Conservation (phyloP, 2,888 invertebrate genomes). For the Sphaerophoria taeniata region DNA sequence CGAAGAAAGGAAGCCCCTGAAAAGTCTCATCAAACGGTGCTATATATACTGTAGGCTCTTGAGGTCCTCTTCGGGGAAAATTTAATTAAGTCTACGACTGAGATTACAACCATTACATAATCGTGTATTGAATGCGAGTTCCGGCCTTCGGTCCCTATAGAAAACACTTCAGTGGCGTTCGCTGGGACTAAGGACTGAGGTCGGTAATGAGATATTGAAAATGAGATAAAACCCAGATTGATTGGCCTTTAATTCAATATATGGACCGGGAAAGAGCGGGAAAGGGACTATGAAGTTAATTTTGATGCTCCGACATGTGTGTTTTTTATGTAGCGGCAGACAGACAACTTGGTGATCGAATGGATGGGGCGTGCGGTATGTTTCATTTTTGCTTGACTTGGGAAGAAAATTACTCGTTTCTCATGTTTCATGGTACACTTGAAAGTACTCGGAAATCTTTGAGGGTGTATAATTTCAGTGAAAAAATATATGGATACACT, state of each 20-base stretch:
- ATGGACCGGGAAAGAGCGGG: too few species aligned
- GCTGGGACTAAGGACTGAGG: neutral
- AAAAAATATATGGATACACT: neutral
- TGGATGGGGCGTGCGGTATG: neutral
- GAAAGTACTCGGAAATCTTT: conserved; percentile 23
- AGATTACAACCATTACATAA: conserved; percentile 61
- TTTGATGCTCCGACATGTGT: conserved; percentile 32
- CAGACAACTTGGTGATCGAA: neutral
- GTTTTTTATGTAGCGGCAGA: neutral
- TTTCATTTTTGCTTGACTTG: conserved; percentile 1
- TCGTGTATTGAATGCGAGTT: conserved; percentile 44
- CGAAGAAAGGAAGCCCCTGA: neutral
- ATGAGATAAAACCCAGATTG: conserved; percentile 68
- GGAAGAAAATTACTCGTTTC: conserved; percentile 8
- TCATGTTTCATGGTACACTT: conserved; percentile 27
- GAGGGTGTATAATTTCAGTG: conserved; percentile 19
- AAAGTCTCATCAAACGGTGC: too few species aligned
- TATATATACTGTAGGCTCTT: conserved; percentile 22
- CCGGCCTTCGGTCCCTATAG: neutral
- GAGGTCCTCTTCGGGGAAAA: conserved; percentile 49
- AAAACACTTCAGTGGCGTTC: neutral
- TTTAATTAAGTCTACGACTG: conserved; percentile 72
- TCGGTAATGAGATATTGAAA: conserved; percentile 62
- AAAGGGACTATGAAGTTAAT: too few species aligned
- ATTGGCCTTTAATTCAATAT: conserved; percentile 68